phyloP scores from a whole-genome alignment of 2,113 vertebrate genomes.

The Notothenia coriiceps region DNA sequence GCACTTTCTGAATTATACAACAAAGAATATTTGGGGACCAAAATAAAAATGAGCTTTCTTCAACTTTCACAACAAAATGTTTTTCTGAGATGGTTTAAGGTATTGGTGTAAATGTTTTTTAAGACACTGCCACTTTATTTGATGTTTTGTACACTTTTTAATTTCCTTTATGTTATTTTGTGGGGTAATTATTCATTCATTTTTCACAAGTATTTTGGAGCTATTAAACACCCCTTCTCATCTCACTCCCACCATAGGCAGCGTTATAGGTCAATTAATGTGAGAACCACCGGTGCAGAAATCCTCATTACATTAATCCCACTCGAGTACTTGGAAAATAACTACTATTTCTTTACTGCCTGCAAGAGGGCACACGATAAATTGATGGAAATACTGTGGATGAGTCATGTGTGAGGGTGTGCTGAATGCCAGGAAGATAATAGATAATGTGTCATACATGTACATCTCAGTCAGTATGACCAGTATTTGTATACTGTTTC shows the following conservation, averaged over 20 bases:
- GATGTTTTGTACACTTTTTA: constrained; percentile 23
- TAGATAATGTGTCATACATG: constrained; percentile 38
- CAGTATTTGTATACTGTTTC: constrained; percentile 51
- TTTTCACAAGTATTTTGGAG: constrained; percentile 3
- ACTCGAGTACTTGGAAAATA: constrained; percentile 73
- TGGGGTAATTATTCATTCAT: constrained; percentile 31
- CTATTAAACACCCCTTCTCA: constrained; percentile 22
- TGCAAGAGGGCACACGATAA: constrained; percentile 59
- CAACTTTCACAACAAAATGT: background rate
- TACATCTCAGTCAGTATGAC: constrained; percentile 44
- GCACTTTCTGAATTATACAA: background rate
- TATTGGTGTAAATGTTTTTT: background rate
- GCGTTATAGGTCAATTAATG: constrained; percentile 60
- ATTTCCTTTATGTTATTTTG: constrained; percentile 8
- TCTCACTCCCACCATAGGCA: constrained; percentile 29
- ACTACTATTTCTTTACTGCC: constrained; percentile 70
- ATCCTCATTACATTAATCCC: constrained; percentile 72
- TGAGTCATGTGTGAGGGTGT: constrained; percentile 72
- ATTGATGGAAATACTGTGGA: constrained; percentile 59
- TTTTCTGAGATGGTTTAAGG: background rate
- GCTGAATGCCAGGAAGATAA: constrained; percentile 48
- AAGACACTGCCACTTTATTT: constrained; percentile 30
- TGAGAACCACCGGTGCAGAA: constrained; percentile 63
- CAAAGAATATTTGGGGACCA: background rate
- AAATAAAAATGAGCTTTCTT: background rate